A percentile compares a stretch with the other conserved stretches of the same genome.
These are phyloP conservation scores for Lepus europaeus DNA, from an alignment of 2,113 vertebrate genomes.

Conservation along the genomic window DNA sequence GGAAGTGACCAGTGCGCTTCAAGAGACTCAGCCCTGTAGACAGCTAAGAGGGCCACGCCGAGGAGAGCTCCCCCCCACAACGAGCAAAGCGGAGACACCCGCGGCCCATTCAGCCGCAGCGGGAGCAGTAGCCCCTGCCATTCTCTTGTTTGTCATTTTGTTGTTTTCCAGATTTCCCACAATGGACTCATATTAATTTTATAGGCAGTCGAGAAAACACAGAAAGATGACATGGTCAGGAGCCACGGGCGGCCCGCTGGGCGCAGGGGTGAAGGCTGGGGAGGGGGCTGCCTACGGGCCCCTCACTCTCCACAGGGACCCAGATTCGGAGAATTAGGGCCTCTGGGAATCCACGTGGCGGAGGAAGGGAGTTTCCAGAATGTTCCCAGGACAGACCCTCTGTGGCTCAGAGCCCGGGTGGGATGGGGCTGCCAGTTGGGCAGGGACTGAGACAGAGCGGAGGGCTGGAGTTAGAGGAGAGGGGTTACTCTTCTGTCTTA, in stretches of 20 bases:
- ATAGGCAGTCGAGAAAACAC: background rate
- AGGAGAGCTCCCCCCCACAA: background rate
- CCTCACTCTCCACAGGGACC: background rate
- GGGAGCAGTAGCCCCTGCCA: rapidly evolving
- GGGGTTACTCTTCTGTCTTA: too few species aligned
- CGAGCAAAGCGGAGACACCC: background rate
- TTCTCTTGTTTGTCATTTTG: background rate
- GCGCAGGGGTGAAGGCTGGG: background rate
- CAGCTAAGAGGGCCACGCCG: background rate
- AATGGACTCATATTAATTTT: background rate
- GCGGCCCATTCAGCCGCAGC: rapidly evolving
- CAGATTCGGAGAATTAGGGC: background rate
- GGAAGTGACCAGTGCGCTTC: background rate
- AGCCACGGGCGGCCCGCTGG: background rate
- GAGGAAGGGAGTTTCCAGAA: background rate
- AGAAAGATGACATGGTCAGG: background rate
- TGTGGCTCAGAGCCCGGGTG: background rate
- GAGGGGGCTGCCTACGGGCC: background rate
- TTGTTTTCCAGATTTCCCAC: constrained; percentile 2
- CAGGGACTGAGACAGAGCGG: background rate
- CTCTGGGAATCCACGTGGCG: background rate
- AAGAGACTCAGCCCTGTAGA: background rate
- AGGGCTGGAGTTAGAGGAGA: background rate
- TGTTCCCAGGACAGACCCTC: background rate
- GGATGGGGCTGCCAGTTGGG: rapidly evolving